Evolutionary conservation across 2,888 invertebrate species (phyloP), one percentile per base, ranked within the genome.

Genomic region (Dendrolimus pini): DNA sequence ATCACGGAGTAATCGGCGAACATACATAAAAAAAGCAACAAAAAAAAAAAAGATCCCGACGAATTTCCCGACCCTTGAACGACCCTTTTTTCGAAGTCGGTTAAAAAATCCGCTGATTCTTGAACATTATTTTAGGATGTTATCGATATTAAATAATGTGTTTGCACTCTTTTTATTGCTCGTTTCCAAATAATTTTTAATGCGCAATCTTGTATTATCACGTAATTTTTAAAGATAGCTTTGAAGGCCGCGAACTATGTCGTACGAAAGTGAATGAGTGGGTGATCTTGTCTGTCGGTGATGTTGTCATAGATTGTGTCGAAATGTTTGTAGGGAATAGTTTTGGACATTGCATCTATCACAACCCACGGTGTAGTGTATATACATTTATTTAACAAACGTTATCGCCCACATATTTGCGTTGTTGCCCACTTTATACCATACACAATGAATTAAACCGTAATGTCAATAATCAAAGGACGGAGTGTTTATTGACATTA

Each of bases 271-370:
- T 47, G 47, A 47, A 47, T 12, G 47, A 47, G 47, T 47, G 47
- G 47, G 47, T 12, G 47, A 47, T 47, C 47, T 47, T 55, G 59
- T 59, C 58, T 58, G 61, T 60, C 62, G 61, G 61, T 61, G 47
- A 47, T 61, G 54, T 55, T 14, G 18, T 55, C 57, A 58, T 56
- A 57, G 58, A 56, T 58, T 55, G 58, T 55, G 54, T 58, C 53
- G 47, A 47, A 9, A 47, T 47, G 9, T 47, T 9, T 47, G 30
- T 30, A 30, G 58, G 61, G 60, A 60, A 47, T 10, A 47, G 12
- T 9, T 47, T 47, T 47, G 47, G 47, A 7, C 9, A 47, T 47
- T 47, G 47, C 47, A 47, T 47, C 47, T 47, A 47, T 47, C 47
- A 47, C 47, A 47, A 1, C 47, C 47, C 47, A 47, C 47, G 47